Evolutionary conservation across 2,888 invertebrate genomes (phyloP), one percentile per base, ranked within the genome.

Genomic region (Malthinus flaveolus): DNA sequence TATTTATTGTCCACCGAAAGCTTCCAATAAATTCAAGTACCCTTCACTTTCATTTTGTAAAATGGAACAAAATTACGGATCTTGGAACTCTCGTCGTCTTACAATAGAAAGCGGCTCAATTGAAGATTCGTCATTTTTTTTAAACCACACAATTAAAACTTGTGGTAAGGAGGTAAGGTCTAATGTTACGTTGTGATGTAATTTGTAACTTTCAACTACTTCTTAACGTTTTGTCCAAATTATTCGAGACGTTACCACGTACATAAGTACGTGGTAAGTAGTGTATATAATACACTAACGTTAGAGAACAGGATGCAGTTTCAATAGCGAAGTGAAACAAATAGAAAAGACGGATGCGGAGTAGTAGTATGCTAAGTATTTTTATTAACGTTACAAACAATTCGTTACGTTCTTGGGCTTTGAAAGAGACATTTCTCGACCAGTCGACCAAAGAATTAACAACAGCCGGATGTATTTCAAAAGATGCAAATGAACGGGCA

Each of bases 401-500:
- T 45, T 52, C 49, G 39, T 42, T 36, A 36, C 35, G 49, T 50
- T 50, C 49, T 31, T 32, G 39, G 33, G 23, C 23, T 53, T 53
- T 33, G 32, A 47, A 54, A 55, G 44, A 44, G 49, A 33, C 45
- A 49, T 47, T 50, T 56, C 50, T 51, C 56, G 37, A 47, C 39
- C 39, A 31, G 32, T 50, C 33, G 50, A 51, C 47, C 51, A 47
- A 37, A 39, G 51, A 35, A 32, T 50, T 51, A 53, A 53, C 58
- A 53, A 53, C 49, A 59, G 54, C 54, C 59, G 59, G 59, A 59
- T 59, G 54, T 49, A 33, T 39, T 51, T 35, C 42, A 49, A 44
- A 58, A 52, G 58, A 53, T 58, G 53, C 48, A 58, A 57, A 58
- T 53, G 49, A 58, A 56, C 37, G 37, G 47, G n/a, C 56, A 56